Base-by-base conservation (phyloP, 2,888 invertebrate genomes). In the Oscheius sp. region DNA sequence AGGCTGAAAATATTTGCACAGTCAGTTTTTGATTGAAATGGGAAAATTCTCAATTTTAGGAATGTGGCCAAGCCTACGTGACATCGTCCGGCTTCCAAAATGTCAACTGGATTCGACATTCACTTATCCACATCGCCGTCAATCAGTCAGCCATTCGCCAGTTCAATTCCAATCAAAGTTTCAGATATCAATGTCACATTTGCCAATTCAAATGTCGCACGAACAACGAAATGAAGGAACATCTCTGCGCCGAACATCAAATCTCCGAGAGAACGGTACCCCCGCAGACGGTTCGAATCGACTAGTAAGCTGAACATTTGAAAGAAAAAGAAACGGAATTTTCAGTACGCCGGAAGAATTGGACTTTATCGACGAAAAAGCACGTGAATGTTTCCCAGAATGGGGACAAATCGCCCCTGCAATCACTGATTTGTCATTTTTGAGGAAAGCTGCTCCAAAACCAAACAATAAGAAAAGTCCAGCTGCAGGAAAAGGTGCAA, bases 251-350 rank as follows among this genome's bases (percentile, higher is more conserved):
- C 7, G 43, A n/a, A 23, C 61, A 61, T 18, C n/a, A 61, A 6
- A n/a, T 21, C 21, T 18, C n/a, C 1, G 9, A 61, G 7, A n/a
- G 21, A 21, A 61, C 29, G 16, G 23, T 43, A 2, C 61, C 61
- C 1, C 13, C 43, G 1, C 41, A 61, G 21, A 13, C 13, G 2
- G 23, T 23, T 6, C 43, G 41, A 13, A 41, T 61, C 18, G 25
- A 61, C n/a, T 61, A 43, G 61, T 61, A 41, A 59, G 35, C n/a
- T n/a, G n/a, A n/a, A n/a, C n/a, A n/a, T 35, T 35, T 35, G 27
- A 13, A 21, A 18, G 6, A 16, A 53, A 18, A 53, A 53, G 18
- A 53, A 53, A 53, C 7, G n/a, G 29, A 41, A 35, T n/a, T 43
- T 61, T 61, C 25, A 61, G 61, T 61, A 61, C 61, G 5, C 18